phyloP scores from a whole-genome alignment of 2,113 vertebrate species.

The Indicator indicator region DNA sequence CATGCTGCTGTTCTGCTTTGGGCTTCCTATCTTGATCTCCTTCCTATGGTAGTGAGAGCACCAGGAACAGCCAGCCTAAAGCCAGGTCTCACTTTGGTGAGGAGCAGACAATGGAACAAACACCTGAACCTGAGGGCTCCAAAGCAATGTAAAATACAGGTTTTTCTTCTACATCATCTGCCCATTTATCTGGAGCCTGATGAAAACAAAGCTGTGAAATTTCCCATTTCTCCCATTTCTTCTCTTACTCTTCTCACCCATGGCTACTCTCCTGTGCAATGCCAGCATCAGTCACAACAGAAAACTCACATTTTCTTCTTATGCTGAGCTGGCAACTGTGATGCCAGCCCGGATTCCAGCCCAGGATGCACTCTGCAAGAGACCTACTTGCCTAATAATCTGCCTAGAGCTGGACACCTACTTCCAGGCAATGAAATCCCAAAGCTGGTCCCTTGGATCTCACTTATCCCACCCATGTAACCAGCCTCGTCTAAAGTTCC shows the following conservation, averaged over 20 bases:
- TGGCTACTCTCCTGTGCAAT: background rate
- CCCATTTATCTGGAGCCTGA: background rate
- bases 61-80: background rate
- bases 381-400: accelerated
- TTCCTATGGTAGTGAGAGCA: background rate
- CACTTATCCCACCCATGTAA: background rate
- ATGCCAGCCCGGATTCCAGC: background rate
- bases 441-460: background rate
- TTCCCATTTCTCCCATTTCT: too few species aligned
- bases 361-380: background rate
- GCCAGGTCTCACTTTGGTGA: background rate
- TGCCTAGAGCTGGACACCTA: background rate
- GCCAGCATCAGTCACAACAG: background rate
- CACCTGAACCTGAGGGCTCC: background rate
- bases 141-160: background rate
- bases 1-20: background rate
- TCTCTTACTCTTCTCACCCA: background rate
- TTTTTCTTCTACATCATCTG: background rate
- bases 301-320: accelerated
- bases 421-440: background rate
- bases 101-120: background rate
- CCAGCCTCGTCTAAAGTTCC: background rate
- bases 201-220: background rate
- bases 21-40: background rate
- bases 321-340: background rate